These are phyloP conservation scores for Melanotaenia maccullochi DNA, from an alignment of 2,797 vertebrate genomes.

Conservation along the genomic window DNA sequence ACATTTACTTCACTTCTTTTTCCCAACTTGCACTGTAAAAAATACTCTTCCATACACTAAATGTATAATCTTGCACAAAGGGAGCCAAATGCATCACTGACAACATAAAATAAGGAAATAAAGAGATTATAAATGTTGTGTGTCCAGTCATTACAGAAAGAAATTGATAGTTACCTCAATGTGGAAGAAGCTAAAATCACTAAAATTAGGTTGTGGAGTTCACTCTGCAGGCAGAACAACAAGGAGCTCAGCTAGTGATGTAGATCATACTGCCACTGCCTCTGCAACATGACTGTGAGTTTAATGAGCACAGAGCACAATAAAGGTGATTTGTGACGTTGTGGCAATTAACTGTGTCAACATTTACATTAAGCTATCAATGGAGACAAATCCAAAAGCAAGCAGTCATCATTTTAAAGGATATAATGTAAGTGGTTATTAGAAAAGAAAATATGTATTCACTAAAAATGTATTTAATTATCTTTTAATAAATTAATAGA, in stretches of 20 bases:
- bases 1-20: background rate
- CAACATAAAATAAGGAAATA: background rate
- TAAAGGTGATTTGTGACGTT: conserved; percentile 35
- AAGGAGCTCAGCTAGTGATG: conserved; percentile 38
- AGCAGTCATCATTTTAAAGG: conserved; percentile 3
- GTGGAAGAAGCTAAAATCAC: conserved; percentile 30
- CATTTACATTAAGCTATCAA: conserved; percentile 37
- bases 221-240: conserved; percentile 35
- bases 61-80: conserved; percentile 2
- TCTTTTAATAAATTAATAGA: background rate
- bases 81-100: background rate
- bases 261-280: conserved; percentile 35
- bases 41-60: background rate
- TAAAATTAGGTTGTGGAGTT: conserved; percentile 57
- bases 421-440: conserved; percentile 8
- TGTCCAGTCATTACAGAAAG: conserved; percentile 2
- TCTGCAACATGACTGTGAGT: conserved; percentile 21
- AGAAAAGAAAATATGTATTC: background rate
- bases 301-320: conserved; percentile 29
- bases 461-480: background rate
- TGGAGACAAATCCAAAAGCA: conserved; percentile 14
- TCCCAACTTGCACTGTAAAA: background rate
- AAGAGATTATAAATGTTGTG: background rate
- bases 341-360: conserved; percentile 49
- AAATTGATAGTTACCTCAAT: conserved; percentile 15